These are phyloP conservation scores for Onychostruthus taczanowskii DNA, from an alignment of 2,113 vertebrate species.

Conservation along the genomic window DNA sequence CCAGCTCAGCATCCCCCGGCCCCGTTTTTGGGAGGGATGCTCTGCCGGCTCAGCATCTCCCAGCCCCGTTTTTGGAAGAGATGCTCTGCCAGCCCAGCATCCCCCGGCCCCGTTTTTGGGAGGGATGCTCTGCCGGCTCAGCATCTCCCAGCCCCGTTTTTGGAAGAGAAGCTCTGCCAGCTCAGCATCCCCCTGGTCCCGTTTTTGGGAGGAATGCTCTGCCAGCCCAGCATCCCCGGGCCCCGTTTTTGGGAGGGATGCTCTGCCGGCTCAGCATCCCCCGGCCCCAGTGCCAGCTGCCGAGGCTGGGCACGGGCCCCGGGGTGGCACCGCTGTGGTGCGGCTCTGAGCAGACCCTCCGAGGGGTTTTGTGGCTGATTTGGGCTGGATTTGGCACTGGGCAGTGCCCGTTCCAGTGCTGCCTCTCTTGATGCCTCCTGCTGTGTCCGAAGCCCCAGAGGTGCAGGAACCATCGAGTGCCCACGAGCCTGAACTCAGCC, in stretches of 20 bases:
- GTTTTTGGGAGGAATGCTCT: not conserved
- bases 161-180: not conserved
- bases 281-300: accelerated
- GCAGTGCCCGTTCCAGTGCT: accelerated
- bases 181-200: too few species aligned
- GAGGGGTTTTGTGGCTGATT: not conserved
- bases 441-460: accelerated
- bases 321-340: accelerated
- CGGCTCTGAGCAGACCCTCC: not conserved
- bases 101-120: not conserved
- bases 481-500: accelerated
- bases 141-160: accelerated
- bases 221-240: accelerated
- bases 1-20: accelerated
- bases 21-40: not conserved
- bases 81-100: not conserved
- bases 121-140: not conserved
- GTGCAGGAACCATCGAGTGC: accelerated
- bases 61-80: not conserved
- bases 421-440: accelerated
- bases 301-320: accelerated
- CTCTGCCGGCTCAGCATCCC: accelerated
- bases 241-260: accelerated
- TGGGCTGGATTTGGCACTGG: accelerated
- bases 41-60: accelerated